Evolutionary conservation across 2,888 invertebrate species (phyloP).

Genomic region (Ochropleura plecta): DNA sequence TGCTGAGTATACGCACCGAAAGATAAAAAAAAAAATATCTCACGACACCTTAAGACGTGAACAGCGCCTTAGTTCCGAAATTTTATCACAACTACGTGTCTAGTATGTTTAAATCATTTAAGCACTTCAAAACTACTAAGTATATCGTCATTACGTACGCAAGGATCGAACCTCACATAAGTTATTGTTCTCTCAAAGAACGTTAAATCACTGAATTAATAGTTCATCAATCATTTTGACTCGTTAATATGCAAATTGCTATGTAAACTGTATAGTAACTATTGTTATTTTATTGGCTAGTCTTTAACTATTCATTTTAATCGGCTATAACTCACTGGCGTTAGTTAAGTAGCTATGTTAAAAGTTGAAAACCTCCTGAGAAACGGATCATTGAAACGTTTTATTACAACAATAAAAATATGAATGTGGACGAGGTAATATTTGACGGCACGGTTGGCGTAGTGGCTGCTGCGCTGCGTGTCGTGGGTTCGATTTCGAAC

Average conservation of each 20-base stretch:
- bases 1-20: too few species aligned
- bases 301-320: constrained; percentile 1
- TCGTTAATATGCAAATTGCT: constrained; percentile 14
- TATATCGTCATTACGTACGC: constrained; percentile 2
- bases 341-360: not conserved
- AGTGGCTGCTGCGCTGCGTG: too few species aligned
- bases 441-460: too few species aligned
- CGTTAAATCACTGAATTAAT: constrained; percentile 38
- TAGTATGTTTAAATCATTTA: not conserved
- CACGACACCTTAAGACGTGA: not conserved
- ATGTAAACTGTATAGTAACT: constrained; percentile 21
- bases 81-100: constrained; percentile 1
- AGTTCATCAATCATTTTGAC: constrained; percentile 29
- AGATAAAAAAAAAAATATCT: not conserved
- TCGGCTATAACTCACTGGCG: not conserved
- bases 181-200: not conserved
- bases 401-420: not conserved
- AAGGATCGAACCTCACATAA: constrained; percentile 2
- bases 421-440: too few species aligned
- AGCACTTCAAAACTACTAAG: not conserved
- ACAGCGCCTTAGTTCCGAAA: not conserved
- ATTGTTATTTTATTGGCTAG: constrained; percentile 13
- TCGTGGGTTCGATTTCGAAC: too few species aligned
- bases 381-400: not conserved
- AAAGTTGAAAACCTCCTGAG: not conserved